phyloP scores from a whole-genome alignment of 64 coral and sea anemone species.

The Stichodactyla mertensii region DNA sequence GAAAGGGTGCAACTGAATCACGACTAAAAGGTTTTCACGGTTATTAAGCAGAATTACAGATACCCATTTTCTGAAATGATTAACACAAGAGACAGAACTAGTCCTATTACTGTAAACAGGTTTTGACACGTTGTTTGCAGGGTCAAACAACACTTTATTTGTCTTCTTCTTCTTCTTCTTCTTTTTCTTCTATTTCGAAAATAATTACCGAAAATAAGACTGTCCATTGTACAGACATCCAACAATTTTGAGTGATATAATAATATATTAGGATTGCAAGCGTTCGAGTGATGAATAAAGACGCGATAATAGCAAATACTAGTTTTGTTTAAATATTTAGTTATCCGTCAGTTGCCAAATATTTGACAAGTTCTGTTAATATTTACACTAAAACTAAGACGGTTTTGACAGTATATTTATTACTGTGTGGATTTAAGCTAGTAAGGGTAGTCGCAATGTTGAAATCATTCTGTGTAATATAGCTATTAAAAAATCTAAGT shows the following conservation, averaged over 20 bases:
- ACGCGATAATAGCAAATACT: too few relatives aligned
- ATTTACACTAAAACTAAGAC: neutral
- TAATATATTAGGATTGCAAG: too few relatives aligned
- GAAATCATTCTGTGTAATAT: too few relatives aligned
- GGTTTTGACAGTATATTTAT: neutral
- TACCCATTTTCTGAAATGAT: too few relatives aligned
- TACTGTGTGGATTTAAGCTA: neutral
- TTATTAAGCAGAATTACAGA: neutral
- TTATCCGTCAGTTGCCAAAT: neutral
- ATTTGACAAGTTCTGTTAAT: neutral
- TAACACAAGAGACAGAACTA: neutral
- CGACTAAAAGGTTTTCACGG: neutral
- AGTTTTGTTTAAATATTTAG: too few relatives aligned
- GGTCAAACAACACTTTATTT: neutral
- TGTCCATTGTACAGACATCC: neutral
- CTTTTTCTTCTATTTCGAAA: neutral
- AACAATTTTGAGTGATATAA: neutral
- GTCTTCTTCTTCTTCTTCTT: neutral
- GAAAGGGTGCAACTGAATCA: neutral
- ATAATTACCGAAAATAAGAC: neutral
- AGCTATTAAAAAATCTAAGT: too few relatives aligned
- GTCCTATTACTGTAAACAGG: neutral
- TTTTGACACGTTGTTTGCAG: neutral
- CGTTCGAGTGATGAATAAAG: too few relatives aligned
- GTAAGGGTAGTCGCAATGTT: too few relatives aligned